phyloP scores from a whole-genome alignment of 2,888 invertebrate genomes.

The Caenorhabditis drosophilae region DNA sequence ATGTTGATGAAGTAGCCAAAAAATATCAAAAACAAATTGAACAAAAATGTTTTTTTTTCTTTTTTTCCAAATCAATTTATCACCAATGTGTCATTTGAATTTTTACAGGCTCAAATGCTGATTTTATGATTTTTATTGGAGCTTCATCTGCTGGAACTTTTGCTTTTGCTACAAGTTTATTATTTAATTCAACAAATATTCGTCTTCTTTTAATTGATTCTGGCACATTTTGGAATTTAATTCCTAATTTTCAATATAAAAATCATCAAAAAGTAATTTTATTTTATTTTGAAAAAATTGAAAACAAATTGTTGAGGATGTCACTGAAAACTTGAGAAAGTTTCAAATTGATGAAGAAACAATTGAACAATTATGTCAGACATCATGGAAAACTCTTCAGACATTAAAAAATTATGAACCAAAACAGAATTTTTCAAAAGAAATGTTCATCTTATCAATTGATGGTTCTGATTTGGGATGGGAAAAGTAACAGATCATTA shows the following conservation, averaged over 20 bases:
- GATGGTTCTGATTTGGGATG: constrained; percentile 49
- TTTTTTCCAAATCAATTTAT: too few species aligned
- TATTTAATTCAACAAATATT: neutral
- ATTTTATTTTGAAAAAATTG: neutral
- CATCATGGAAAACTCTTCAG: constrained; percentile 29
- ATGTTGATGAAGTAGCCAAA: constrained; percentile 8
- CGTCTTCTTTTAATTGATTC: constrained; percentile 26
- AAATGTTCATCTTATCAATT: constrained; percentile 39
- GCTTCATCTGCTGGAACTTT: constrained; percentile 47
- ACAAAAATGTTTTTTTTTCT: constrained; percentile 10
- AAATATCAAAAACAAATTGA: constrained; percentile 24
- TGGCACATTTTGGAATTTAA: constrained; percentile 25
- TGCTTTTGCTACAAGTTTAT: constrained; percentile 28
- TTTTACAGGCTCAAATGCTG: too few species aligned
- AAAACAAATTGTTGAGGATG: constrained; percentile 15
- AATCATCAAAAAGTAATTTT: constrained; percentile 21
- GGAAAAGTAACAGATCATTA: constrained; percentile 11
- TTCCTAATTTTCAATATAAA: constrained; percentile 9
- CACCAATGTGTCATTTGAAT: too few species aligned
- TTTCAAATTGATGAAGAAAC: constrained; percentile 8
- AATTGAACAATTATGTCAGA: neutral
- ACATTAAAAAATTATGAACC: constrained; percentile 18
- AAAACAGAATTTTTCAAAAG: neutral
- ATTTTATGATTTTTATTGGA: constrained; percentile 23
- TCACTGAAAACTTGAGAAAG: constrained; percentile 11